Percentiles rank a stretch among this genome's conserved stretches.
Evolutionary conservation across 2,113 vertebrate species (phyloP).

Genomic region (Sporophila hypoxantha): DNA sequence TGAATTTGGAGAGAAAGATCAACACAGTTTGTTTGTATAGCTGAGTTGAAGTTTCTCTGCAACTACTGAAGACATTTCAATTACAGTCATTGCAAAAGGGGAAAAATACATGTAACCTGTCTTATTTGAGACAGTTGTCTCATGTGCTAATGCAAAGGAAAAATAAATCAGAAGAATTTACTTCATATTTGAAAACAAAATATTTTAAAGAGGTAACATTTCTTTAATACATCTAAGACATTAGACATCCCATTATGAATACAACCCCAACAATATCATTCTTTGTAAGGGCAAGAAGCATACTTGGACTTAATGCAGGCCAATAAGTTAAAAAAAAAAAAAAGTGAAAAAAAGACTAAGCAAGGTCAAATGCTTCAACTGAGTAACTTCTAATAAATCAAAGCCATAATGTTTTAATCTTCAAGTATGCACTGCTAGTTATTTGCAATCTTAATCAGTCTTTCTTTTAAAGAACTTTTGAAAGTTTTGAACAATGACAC

Average conservation of each 20-base stretch:
- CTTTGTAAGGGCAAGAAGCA: background rate
- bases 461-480: constrained; percentile 7
- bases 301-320: background rate
- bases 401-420: constrained; percentile 6
- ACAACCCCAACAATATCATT: background rate
- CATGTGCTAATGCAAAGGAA: background rate
- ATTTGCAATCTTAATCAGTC: constrained; percentile 10
- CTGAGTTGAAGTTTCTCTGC: background rate
- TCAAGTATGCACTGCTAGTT: background rate
- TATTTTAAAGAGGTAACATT: background rate
- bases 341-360: background rate
- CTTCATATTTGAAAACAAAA: background rate
- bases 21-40: background rate
- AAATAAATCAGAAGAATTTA: background rate
- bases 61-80: background rate
- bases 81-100: background rate
- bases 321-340: background rate
- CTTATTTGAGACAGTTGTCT: background rate
- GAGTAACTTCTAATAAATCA: constrained; percentile 12
- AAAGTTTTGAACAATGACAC: constrained; percentile 22
- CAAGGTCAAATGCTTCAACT: constrained; percentile 11
- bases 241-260: background rate
- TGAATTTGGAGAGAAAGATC: background rate
- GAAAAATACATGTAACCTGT: background rate
- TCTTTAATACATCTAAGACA: background rate